A percentile compares a stretch with the other conserved stretches of the same genome.
Evolutionary conservation across 2,113 vertebrate genomes (phyloP).

Genomic region (Chlorocebus sabaeus): DNA sequence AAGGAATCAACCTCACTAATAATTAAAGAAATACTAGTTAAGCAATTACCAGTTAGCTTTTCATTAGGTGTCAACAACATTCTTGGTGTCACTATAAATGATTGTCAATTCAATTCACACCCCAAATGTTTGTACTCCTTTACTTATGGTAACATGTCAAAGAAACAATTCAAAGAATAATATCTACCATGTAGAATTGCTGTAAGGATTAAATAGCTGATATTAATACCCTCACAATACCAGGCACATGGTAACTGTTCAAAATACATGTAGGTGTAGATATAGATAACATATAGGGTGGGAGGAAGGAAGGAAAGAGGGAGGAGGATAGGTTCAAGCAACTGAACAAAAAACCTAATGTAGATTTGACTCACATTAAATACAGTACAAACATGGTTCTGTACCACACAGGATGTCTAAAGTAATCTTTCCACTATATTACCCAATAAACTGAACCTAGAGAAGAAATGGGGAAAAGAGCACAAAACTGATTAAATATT

Average conservation of each 20-base stretch:
- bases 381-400: neutral
- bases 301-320: neutral
- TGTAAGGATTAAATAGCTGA: neutral
- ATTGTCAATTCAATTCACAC: neutral
- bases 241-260: neutral
- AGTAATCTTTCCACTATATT: neutral
- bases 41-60: neutral
- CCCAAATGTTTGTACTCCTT: neutral
- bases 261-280: neutral
- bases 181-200: neutral
- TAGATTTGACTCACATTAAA: neutral
- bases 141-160: neutral
- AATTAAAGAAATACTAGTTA: neutral
- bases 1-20: neutral
- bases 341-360: neutral
- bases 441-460: neutral
- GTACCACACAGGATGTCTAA: neutral
- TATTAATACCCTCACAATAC: neutral
- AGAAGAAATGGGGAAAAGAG: neutral
- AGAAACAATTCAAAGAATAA: neutral
- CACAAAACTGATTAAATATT: neutral
- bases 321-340: neutral
- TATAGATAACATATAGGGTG: neutral
- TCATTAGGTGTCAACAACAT: neutral
- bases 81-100: too few relatives aligned